These are phyloP conservation scores for Drosophila truncata DNA, from an alignment of 1,140 invertebrate species.

Conservation along the genomic window DNA sequence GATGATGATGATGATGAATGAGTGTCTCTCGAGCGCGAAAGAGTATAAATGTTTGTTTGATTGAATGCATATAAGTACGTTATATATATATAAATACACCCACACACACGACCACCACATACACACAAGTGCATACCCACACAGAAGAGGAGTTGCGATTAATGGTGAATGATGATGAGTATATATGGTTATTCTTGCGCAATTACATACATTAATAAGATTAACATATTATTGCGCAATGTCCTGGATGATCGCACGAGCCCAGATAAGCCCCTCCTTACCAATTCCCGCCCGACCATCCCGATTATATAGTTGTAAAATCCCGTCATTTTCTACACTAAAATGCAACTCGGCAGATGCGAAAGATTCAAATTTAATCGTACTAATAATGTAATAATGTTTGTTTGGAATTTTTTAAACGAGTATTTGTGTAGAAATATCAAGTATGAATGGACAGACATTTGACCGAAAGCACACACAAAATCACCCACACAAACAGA, in stretches of 20 bases:
- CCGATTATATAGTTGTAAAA: constrained; percentile 69
- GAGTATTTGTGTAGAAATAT: constrained; percentile 77
- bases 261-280: constrained; percentile 12
- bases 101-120: constrained; percentile 44
- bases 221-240: constrained; percentile 78
- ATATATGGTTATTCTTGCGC: constrained; percentile 57
- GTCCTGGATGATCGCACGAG: constrained; percentile 24
- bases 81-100: constrained; percentile 76
- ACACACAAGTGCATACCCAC: constrained; percentile 35
- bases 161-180: constrained; percentile 55
- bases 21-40: constrained; percentile 76
- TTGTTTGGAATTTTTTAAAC: constrained; percentile 79
- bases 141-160: constrained; percentile 51
- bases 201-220: constrained; percentile 80
- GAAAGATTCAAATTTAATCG: constrained; percentile 67
- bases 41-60: constrained; percentile 83
- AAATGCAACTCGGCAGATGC: constrained; percentile 28
- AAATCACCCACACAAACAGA: constrained; percentile 28
- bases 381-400: constrained; percentile 72
- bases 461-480: constrained; percentile 41
- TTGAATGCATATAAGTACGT: constrained; percentile 82
- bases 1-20: constrained; percentile 60
- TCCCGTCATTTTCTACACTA: constrained; percentile 55
- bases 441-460: constrained; percentile 76
- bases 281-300: constrained; percentile 9